Evolutionary conservation across 2,113 vertebrate species (phyloP).

Genomic region (Connochaetes taurinus): DNA sequence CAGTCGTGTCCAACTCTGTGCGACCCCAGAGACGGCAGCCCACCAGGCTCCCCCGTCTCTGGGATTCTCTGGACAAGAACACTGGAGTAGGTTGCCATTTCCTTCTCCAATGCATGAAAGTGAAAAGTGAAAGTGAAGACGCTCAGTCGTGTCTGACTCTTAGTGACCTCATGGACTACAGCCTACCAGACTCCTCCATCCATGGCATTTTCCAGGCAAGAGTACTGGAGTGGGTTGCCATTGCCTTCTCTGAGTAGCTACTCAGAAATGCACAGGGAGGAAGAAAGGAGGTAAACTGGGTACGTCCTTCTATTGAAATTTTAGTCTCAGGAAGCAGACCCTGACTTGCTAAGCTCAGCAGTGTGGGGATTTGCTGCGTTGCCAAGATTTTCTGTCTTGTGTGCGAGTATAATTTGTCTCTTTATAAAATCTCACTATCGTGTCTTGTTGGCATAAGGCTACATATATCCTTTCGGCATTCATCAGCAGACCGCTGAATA

Average conservation of each 20-base stretch:
- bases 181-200: too few relatives aligned
- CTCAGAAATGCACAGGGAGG: background rate
- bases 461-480: background rate
- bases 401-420: conserved; percentile 53
- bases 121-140: too few relatives aligned
- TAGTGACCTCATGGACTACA: too few relatives aligned
- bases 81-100: too few relatives aligned
- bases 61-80: too few relatives aligned
- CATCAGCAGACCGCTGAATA: conserved; percentile 54
- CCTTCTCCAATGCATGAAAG: too few relatives aligned
- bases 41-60: too few relatives aligned
- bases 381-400: conserved; percentile 5
- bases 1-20: too few relatives aligned
- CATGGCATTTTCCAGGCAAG: too few relatives aligned
- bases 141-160: too few relatives aligned
- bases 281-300: background rate
- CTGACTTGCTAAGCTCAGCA: conserved; percentile 47
- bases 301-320: background rate
- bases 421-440: conserved; percentile 24
- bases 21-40: too few relatives aligned
- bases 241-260: background rate
- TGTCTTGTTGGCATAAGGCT: conserved; percentile 50
- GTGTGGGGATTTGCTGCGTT: background rate
- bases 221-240: too few relatives aligned
- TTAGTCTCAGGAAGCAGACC: background rate